Conservation (phyloP, 2,888 invertebrate species). For the Pseudococcus jackbeardsleyi region DNA sequence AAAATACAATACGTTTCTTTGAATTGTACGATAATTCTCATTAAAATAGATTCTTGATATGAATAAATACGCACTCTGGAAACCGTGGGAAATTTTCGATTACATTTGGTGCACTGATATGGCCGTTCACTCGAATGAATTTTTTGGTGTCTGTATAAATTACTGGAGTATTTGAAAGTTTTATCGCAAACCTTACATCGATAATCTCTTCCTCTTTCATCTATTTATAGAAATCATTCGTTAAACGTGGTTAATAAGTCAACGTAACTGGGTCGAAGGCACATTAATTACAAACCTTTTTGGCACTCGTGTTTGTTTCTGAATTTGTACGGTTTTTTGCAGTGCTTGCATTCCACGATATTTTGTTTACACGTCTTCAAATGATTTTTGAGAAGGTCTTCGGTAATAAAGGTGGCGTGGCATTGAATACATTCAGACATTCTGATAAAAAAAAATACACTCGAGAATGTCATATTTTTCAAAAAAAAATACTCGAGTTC, state of each 20-base stretch:
- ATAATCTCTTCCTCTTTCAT: not conserved
- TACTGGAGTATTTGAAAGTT: slow-evolving; percentile 16
- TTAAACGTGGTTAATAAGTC: not conserved
- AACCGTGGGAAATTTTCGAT: slow-evolving; percentile 11
- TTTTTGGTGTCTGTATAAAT: slow-evolving; percentile 42
- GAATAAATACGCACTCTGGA: not conserved
- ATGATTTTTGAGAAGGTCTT: not conserved
- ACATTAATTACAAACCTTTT: not conserved
- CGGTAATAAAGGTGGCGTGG: not conserved
- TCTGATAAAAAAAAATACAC: not conserved
- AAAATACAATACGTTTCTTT: not conserved
- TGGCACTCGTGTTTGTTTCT: not conserved
- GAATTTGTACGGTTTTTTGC: not conserved
- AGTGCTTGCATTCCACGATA: not conserved
- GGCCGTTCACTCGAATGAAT: not conserved
- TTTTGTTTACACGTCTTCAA: not conserved
- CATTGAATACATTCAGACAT: slow-evolving; percentile 25
- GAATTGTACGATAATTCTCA: not conserved
- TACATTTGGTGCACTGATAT: slow-evolving; percentile 21
- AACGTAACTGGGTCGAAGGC: not conserved
- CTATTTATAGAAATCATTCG: not conserved
- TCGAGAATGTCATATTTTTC: not conserved
- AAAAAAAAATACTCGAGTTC: not conserved
- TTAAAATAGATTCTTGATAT: not conserved
- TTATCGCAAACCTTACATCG: slow-evolving; percentile 16